phyloP scores from a whole-genome alignment of 2,113 vertebrate species.

The Galeopterus variegatus region DNA sequence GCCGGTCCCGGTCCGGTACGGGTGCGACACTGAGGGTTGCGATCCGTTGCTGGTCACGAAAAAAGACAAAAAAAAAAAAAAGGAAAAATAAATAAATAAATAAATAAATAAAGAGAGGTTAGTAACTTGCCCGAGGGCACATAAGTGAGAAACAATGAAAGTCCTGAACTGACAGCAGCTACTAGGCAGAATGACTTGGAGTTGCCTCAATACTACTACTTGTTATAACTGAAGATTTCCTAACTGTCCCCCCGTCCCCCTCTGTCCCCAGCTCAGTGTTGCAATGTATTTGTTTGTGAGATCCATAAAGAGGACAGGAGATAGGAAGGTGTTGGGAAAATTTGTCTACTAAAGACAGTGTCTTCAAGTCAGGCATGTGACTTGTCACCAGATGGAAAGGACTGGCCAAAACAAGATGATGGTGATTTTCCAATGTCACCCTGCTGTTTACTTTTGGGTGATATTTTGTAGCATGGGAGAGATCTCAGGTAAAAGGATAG shows the following conservation, averaged over 20 bases:
- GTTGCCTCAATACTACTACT: not conserved
- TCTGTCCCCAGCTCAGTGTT: not conserved
- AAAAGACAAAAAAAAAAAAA: too few relatives aligned
- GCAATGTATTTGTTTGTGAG: conserved; percentile 18
- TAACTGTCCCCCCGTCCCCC: not conserved
- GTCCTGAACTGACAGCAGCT: not conserved
- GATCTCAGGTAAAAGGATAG: conserved; percentile 8
- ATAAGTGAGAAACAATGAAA: not conserved
- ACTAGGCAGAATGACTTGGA: not conserved
- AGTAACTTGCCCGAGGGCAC: not conserved
- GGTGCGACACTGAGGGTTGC: too few relatives aligned
- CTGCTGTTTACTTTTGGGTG: not conserved
- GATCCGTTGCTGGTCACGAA: too few relatives aligned
- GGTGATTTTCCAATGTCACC: not conserved
- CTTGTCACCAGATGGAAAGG: not conserved
- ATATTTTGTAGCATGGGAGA: not conserved
- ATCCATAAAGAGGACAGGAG: not conserved
- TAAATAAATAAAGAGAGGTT: not conserved
- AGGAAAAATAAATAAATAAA: too few relatives aligned
- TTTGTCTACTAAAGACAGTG: not conserved
- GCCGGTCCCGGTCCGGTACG: too few relatives aligned
- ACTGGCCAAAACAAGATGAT: not conserved
- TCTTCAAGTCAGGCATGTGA: conserved; percentile 22
- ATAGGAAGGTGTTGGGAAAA: not conserved
- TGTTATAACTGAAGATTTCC: not conserved